Base-by-base conservation (phyloP, 2,888 invertebrate species). In the Lamellibrachia satsuma region DNA sequence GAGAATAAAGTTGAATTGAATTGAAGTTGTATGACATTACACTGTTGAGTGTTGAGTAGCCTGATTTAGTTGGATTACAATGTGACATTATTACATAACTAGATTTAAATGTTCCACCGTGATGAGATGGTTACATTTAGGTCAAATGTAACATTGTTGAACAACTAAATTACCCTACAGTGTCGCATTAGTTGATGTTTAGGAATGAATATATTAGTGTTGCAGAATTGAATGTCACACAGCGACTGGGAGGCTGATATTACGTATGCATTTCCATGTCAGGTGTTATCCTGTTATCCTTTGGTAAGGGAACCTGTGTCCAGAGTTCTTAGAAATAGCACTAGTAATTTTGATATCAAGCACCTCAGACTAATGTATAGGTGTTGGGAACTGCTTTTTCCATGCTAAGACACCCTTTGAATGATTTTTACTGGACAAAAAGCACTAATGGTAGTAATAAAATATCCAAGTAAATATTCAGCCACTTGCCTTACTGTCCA, bases 121-220 rank as follows among this genome's bases (percentile, higher is more conserved):
- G 75, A 22, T 75, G 75, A 75, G 22, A 75, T 75, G 55, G 55
- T 55, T 55, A 55, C 39, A 39, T 55, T 9, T 9, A 55, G 55
- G 7, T 55, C 55, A 55, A 55, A 7, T 55, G 75, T 3, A 75
- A 22, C 22, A 75, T 75, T 15, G n/a, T 22, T 75, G 75, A 75
- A 22, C 6, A 75, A 75, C n/a, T n/a, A 75, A 75, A 75, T 75
- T 75, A 39, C 39, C 39, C 39, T 39, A 39, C 39, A 22, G 75
- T 75, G 75, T 22, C 4, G 22, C n/a, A 75, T 75, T 75, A 75
- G 75, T 75, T 75, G 22, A 75, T 75, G 75, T n/a, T 75, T 75
- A 22, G 75, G n/a, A 75, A 75, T 75, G 75, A 75, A 75, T 75
- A 75, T 75, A n/a, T 75, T n/a, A 75, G 75, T n/a, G 75, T 75